Base-by-base conservation (phyloP, 30 jellyfish, hydroid and myxozoan genomes). In the Pelagia noctiluca region DNA sequence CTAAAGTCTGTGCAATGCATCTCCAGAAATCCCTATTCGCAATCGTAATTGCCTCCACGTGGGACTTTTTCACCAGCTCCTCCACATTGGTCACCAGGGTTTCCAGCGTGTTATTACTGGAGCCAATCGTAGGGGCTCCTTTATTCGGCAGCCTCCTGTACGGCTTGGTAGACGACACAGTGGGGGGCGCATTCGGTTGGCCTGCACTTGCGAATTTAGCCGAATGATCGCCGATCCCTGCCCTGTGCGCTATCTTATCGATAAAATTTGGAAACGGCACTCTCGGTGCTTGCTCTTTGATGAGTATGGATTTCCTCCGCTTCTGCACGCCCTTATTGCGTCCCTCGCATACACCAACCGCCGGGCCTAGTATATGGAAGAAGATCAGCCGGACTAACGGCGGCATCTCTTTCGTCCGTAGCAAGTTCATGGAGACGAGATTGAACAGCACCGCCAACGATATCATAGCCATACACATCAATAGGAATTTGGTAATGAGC, bases 21-120 rank as follows among this genome's bases (percentile, higher is more conserved):
- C 96, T 48, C 98, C 98, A 93, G 82, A 93, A 93, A 69, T 93
- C 98, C 32, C 73, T 61, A 83, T 87, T 86, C 18, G 88, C 96
- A 11, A 25, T 35, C 24, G 76, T 48, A 25, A 67, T 68, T 1
- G 82, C 89, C 49, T 86, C 96, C 57, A 67, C 31, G 63, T 86
- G 89, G 0, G 96, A 83, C 33, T 73, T 67, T 35, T 47, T 81
- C 1, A 75, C 82, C 37, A 71, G 71, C 32, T 88, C 91, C 42
- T 88, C 91, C 0, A 64, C 76, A 61, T 82, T 88, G 11, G 76
- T 28, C 85, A 85, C 50, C 22, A 74, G 35, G 21, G 71, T 28
- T 11, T 87, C 96, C n/a, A 78, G 50, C 29, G 80, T 66, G 50
- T 42, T 76, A 54, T 74, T 63, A 22, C 19, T 71, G 80, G 21